Base-by-base conservation (phyloP, 2,797 vertebrate genomes). In the Odontamblyopus rebecca region DNA sequence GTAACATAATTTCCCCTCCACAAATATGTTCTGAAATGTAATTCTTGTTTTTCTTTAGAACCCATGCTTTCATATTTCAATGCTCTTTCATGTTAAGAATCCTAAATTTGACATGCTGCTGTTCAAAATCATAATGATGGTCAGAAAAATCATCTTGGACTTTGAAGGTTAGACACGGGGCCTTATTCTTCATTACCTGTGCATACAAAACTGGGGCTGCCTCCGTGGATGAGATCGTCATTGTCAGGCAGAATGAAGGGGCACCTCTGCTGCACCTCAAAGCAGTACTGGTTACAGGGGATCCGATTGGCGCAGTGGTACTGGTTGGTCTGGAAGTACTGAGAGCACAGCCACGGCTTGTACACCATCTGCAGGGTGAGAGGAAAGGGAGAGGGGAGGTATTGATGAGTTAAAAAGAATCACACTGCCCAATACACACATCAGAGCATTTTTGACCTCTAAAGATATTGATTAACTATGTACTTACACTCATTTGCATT, bases 321-420 rank as follows among this genome's bases (percentile, higher is more conserved):
- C 95, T 98, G 97, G 88, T 97, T 96, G 89, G 95, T 97, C 94
- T 98, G 96, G 96, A 99, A 99, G 93, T 97, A 97, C 94, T 98
- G 97, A 94, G 96, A 98, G 95, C 98, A 99, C 89, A 99, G 95
- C 97, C 98, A 99, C 92, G 97, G 97, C 95, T 99, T 99, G 94
- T 99, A 99, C 94, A 97, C 98, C 93, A 93, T 95, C 98, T 99
- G 89, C 75, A 83, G 75, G 85, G 79, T 57, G 68, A 65, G 48
- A 27, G 61, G 32, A 69, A 48, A 27, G 18, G 30, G 62, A 48
- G 67, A 23, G 71, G 50, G 61, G 70, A 54, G 44, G 65, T 77
- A 89, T 86, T 50, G 77, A 88, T 82, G 81, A 77, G 82, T 87
- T 72, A 78, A 57, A 69, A 68, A 73, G 69, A 61, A 63, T 69